Conservation (phyloP, 2,888 invertebrate species). For the Congeria kusceri region DNA sequence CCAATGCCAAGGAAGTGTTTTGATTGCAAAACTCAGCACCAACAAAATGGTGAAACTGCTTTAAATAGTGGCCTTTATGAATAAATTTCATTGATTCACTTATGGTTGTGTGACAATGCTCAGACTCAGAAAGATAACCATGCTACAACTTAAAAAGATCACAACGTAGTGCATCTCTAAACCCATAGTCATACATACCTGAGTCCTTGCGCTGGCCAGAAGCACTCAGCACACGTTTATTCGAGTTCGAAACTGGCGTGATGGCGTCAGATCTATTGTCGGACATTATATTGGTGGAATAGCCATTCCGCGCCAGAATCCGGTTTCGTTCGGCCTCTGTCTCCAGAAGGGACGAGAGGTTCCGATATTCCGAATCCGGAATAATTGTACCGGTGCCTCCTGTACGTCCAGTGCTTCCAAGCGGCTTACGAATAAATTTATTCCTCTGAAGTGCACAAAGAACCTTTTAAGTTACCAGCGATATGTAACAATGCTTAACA, state of each 20-base stretch:
- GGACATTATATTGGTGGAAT: slow-evolving; percentile 39
- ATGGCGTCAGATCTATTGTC: slow-evolving; percentile 75
- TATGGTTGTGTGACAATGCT: too few relatives aligned
- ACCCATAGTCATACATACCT: slow-evolving; percentile 34
- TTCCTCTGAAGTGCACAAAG: slow-evolving; percentile 47
- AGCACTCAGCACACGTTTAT: slow-evolving; percentile 75
- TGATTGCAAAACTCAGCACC: too few relatives aligned
- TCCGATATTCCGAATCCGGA: slow-evolving; percentile 77
- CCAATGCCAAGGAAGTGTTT: too few relatives aligned
- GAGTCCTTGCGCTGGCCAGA: slow-evolving; percentile 71
- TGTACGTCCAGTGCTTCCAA: slow-evolving; percentile 64
- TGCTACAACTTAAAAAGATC: not conserved
- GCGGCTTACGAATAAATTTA: slow-evolving; percentile 76
- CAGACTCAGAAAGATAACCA: not conserved
- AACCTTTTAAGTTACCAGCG: too few relatives aligned
- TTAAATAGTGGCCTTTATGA: too few relatives aligned
- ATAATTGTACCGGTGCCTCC: slow-evolving; percentile 67
- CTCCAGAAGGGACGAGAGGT: slow-evolving; percentile 71
- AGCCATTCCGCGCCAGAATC: slow-evolving; percentile 72
- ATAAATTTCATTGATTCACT: too few relatives aligned
- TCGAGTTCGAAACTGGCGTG: slow-evolving; percentile 61
- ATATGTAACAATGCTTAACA: too few relatives aligned
- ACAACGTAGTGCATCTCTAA: not conserved
- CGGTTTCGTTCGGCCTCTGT: slow-evolving; percentile 77
- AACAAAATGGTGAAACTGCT: too few relatives aligned